Conservation (phyloP, 2,113 vertebrate genomes). For the Seriola quinqueradiata region DNA sequence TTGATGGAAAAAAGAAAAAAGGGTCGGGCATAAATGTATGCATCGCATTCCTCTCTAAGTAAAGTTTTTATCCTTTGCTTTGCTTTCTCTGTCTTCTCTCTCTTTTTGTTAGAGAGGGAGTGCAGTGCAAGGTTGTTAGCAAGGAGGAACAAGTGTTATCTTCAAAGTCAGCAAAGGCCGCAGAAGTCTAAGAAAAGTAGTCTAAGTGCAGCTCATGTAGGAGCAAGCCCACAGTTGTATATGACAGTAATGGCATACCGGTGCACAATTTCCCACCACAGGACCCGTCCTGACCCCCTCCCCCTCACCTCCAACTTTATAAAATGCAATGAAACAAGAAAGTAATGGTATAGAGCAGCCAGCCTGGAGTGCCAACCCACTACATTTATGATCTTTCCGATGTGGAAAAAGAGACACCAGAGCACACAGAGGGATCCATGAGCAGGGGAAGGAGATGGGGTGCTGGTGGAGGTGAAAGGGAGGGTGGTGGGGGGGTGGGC, state of each 20-base stretch:
- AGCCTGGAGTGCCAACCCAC: slow-evolving; percentile 43
- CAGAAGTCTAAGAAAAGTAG: not conserved
- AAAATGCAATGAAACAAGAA: slow-evolving; percentile 57
- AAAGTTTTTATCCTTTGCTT: slow-evolving; percentile 16
- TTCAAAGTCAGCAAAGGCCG: not conserved
- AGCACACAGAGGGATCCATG: slow-evolving; percentile 20
- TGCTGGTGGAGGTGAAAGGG: not conserved
- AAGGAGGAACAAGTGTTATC: not conserved
- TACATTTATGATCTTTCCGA: slow-evolving; percentile 52
- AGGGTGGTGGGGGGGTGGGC: not conserved
- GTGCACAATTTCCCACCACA: slow-evolving; percentile 35
- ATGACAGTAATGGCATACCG: slow-evolving; percentile 7
- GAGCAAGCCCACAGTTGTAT: not conserved
- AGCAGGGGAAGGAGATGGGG: not conserved
- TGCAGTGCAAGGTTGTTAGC: not conserved
- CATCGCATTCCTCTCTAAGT: not conserved
- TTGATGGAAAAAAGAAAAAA: not conserved
- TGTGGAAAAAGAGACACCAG: slow-evolving; percentile 55
- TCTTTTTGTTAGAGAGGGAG: slow-evolving; percentile 6
- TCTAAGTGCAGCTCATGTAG: not conserved
- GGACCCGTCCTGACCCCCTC: slow-evolving; percentile 6
- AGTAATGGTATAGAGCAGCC: slow-evolving; percentile 16
- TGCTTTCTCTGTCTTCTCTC: not conserved
- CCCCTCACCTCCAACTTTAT: slow-evolving; percentile 19
- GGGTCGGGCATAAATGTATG: not conserved